Evolutionary conservation across 2,888 invertebrate genomes (phyloP).

Genomic region (Agriopis leucophaearia): DNA sequence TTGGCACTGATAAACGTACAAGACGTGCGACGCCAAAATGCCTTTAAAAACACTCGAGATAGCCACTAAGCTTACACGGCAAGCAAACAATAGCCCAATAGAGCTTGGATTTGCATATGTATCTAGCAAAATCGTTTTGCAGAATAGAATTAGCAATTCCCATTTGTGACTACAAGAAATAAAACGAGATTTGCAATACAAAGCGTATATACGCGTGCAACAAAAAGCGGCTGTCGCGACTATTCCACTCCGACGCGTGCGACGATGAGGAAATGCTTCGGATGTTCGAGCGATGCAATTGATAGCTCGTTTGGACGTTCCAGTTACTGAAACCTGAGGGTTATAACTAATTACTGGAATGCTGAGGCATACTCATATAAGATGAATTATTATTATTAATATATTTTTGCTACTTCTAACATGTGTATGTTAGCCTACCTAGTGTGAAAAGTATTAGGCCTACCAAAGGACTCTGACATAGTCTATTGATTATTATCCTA

Average conservation of each 20-base stretch:
- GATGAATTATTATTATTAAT: neutral
- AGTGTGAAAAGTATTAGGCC: too few relatives aligned
- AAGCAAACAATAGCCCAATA: too few relatives aligned
- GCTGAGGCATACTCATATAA: too few relatives aligned
- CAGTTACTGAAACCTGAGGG: conserved; percentile 8
- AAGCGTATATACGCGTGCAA: conserved; percentile 35
- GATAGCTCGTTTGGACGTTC: conserved; percentile 18
- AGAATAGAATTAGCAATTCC: neutral
- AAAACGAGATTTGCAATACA: conserved; percentile 29
- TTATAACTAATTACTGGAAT: neutral
- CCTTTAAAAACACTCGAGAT: too few relatives aligned
- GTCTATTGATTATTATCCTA: too few relatives aligned
- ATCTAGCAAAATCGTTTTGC: neutral
- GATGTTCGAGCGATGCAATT: conserved; percentile 28
- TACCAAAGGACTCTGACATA: too few relatives aligned
- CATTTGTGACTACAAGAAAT: conserved; percentile 15
- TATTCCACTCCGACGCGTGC: conserved; percentile 46
- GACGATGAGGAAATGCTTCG: conserved; percentile 50
- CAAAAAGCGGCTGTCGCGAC: conserved; percentile 44
- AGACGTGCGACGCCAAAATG: too few relatives aligned
- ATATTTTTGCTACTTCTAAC: neutral
- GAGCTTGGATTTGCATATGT: neutral
- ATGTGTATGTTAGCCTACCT: too few relatives aligned
- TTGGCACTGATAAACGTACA: too few relatives aligned
- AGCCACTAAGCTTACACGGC: too few relatives aligned